These are phyloP conservation scores for Chrysolina haemoptera DNA, from an alignment of 2,888 invertebrate genomes.

Conservation along the genomic window DNA sequence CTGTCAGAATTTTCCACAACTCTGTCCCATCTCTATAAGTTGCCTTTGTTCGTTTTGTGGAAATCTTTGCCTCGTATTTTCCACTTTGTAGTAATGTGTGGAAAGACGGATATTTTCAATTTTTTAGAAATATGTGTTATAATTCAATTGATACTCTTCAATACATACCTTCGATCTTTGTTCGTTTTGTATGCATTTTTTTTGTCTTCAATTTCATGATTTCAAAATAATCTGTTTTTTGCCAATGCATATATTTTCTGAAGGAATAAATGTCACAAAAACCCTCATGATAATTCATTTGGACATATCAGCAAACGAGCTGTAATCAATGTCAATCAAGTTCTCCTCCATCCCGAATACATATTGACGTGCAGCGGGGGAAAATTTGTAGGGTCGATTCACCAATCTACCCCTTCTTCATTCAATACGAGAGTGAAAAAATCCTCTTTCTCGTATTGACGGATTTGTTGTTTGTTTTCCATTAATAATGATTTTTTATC, in stretches of 20 bases:
- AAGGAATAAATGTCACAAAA: not conserved
- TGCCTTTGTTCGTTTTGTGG: no score
- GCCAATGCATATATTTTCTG: not conserved
- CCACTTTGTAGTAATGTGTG: no score
- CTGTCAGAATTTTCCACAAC: no score
- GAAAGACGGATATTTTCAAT: no score
- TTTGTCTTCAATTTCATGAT: no score
- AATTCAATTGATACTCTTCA: no score
- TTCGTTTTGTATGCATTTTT: no score
- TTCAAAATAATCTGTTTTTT: no score
- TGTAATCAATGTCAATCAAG: conserved; percentile 62
- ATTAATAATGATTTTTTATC: not conserved
- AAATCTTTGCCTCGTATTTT: no score
- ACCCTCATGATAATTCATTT: conserved; percentile 53
- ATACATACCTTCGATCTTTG: no score
- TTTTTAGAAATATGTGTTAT: no score
- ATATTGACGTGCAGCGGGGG: not conserved
- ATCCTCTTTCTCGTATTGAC: not conserved
- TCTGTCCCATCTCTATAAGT: no score
- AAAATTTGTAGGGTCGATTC: not conserved
- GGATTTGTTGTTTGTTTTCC: not conserved
- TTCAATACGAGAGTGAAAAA: not conserved
- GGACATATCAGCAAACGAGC: conserved; percentile 53
- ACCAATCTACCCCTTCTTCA: not conserved
- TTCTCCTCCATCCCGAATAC: conserved; percentile 41